phyloP scores from a whole-genome alignment of 2,113 vertebrate genomes.

The Globicephala melas region DNA sequence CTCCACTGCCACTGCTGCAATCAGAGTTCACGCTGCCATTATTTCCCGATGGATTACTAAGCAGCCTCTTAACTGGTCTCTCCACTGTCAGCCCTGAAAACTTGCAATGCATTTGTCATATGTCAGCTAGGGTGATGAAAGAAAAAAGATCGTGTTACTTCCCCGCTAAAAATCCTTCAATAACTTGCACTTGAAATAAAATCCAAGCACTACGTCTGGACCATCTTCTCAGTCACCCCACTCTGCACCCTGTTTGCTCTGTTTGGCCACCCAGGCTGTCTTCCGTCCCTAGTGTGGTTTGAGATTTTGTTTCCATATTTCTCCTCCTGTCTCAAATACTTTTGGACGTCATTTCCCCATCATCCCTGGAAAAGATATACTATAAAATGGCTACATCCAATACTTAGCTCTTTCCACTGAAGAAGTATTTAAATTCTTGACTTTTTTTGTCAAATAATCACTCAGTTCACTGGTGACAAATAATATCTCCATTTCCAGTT shows the following conservation, averaged over 20 bases:
- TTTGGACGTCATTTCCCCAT: neutral
- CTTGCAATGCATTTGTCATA: neutral
- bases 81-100: neutral
- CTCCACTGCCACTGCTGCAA: neutral
- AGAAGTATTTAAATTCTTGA: neutral
- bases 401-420: neutral
- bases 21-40: neutral
- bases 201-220: neutral
- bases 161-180: neutral
- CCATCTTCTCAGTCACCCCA: neutral
- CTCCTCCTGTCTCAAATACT: neutral
- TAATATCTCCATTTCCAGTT: neutral
- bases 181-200: neutral
- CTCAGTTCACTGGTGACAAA: neutral
- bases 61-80: neutral
- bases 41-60: neutral
- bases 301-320: neutral
- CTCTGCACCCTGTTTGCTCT: neutral
- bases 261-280: neutral
- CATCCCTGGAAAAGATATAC: neutral
- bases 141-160: neutral
- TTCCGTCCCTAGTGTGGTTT: fast-evolving
- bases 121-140: neutral
- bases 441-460: neutral
- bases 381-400: neutral